Evolutionary conservation across 1,140 invertebrate genomes (phyloP), one percentile per base, ranked within the genome.

Genomic region (Drosophila equinoxialis): DNA sequence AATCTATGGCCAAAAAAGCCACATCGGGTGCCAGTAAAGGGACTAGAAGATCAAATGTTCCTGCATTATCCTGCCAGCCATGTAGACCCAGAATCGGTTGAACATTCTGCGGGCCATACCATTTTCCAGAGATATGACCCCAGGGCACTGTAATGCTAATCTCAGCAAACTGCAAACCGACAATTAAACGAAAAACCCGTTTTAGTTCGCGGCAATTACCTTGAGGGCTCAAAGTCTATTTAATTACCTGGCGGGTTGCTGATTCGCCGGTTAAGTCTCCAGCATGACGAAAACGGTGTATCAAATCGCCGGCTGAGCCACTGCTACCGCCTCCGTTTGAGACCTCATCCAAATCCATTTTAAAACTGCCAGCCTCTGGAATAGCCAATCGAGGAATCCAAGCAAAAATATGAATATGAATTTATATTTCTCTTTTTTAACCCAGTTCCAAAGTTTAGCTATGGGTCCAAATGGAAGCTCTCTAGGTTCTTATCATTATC

Each of bases 31-130:
- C 92, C 13, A 97, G 83, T 33, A 95, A 85, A 11, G 95, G 95
- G 33, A 94, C 94, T 13, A 97, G 83, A 7, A 93, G 92, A 92
- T 96, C 95, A 93, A 94, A 97, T 2, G 95, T 94, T 4, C 94
- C 95, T 11, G 95, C 95, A 92, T 96, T 96, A 78, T 96, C 95
- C 91, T 95, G 94, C 95, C 95, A 96, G 0, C 96, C 96, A 91
- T 97, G 96, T 11, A 97, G 71, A 0, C 94, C 94, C 26, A 97
- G 78, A 63, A 96, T 94, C 0, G 96, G 96, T 65, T 94, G 92
- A 6, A 93, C 92, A 72, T 94, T 91, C 45, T 93, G 93, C n/a
- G 93, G 93, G 3, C 95, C 95, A 94, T 95, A 97, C 91, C 94
- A 93, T 92, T 96, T 96, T 69, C 94, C 95, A 37, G 95, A 94